Percentiles rank a stretch among this genome's conserved stretches.
Conservation (phyloP, 2,797 vertebrate species). For the Pteronotus mesoamericanus region DNA sequence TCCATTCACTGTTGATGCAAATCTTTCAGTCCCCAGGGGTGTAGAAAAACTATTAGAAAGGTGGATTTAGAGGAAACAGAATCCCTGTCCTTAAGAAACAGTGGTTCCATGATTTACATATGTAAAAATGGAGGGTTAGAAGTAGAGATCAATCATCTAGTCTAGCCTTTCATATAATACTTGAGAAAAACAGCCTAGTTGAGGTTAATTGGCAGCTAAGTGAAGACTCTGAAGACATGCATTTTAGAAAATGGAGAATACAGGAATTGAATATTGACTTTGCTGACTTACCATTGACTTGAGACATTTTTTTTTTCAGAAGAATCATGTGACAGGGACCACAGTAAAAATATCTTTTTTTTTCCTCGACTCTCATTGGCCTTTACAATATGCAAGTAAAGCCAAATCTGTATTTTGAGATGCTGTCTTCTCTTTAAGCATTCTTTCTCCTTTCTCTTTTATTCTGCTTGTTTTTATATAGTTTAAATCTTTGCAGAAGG, state of each 20-base stretch:
- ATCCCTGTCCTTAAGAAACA: background rate
- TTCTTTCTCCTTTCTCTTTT: constrained; percentile 16
- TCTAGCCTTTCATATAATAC: background rate
- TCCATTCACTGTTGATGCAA: background rate
- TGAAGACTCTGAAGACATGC: background rate
- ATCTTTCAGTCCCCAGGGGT: background rate
- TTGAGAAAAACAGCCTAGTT: background rate
- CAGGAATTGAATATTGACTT: background rate
- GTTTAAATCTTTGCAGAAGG: constrained; percentile 18
- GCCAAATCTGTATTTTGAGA: constrained; percentile 6
- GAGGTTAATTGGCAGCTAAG: background rate
- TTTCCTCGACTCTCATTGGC: background rate
- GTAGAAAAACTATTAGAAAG: background rate
- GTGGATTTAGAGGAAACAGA: background rate
- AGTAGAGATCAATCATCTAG: background rate
- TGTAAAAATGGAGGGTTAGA: background rate
- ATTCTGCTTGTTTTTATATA: constrained; percentile 25
- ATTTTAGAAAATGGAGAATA: background rate
- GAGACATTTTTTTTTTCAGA: constrained; percentile 33
- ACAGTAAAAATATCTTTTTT: background rate
- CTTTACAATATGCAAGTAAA: background rate
- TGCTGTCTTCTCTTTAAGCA: constrained; percentile 2
- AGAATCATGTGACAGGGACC: background rate
- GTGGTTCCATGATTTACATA: background rate
- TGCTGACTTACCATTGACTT: constrained; percentile 7